phyloP scores from a whole-genome alignment of 2,797 vertebrate genomes.

The Lateolabrax maculatus region DNA sequence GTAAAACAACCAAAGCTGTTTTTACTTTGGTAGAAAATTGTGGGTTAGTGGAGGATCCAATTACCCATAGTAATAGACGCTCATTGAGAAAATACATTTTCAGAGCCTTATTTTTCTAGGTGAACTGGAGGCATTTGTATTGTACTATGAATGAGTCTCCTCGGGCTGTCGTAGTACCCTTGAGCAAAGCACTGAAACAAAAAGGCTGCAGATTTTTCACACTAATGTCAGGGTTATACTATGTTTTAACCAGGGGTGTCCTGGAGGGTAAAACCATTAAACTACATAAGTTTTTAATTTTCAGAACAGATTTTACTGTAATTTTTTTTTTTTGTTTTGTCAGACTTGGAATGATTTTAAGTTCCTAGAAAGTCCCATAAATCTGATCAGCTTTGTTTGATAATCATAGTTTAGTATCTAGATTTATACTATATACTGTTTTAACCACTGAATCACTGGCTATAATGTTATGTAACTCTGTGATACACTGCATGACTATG shows the following conservation, averaged over 20 bases:
- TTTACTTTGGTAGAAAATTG: background rate
- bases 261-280: conserved; percentile 6
- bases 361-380: background rate
- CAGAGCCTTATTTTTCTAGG: background rate
- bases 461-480: conserved; percentile 33
- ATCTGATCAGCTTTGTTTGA: background rate
- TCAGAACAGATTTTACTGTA: background rate
- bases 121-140: background rate
- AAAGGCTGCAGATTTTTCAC: background rate
- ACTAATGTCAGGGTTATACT: background rate
- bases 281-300: background rate
- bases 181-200: background rate
- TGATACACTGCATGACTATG: background rate
- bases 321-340: too few relatives aligned
- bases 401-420: background rate
- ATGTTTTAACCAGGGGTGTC: background rate
- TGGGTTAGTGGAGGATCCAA: background rate
- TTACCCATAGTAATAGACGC: too few relatives aligned
- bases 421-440: background rate
- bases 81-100: background rate
- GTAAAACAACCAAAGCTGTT: background rate
- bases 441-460: conserved; percentile 1
- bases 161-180: background rate
- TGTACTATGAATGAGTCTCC: background rate
- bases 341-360: too few relatives aligned